Conservation (phyloP, 2,888 invertebrate species). For the Agonopterix heracliana region DNA sequence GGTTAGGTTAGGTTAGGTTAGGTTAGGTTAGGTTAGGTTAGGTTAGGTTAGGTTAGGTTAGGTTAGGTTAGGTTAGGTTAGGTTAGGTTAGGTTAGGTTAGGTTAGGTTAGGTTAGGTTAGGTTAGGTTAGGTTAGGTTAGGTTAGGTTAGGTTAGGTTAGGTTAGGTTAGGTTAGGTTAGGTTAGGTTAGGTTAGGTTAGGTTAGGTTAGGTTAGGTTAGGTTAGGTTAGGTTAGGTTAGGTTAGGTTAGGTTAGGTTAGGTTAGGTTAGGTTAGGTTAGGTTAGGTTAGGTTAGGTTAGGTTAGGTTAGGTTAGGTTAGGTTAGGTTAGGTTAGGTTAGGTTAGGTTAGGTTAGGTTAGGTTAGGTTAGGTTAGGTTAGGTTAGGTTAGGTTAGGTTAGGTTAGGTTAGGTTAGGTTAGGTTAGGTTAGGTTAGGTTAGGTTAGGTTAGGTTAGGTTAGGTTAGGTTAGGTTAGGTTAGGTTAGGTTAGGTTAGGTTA, state of each 20-base stretch:
- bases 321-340: conserved; percentile 16
- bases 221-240: conserved; percentile 12
- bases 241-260: conserved; percentile 11
- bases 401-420: conserved; percentile 17
- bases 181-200: conserved; percentile 11
- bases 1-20: conserved; percentile 11
- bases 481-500: too few relatives aligned
- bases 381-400: conserved; percentile 15
- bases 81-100: conserved; percentile 10
- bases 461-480: too few relatives aligned
- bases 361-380: conserved; percentile 15
- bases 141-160: conserved; percentile 8
- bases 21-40: conserved; percentile 10
- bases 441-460: too few relatives aligned
- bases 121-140: conserved; percentile 8
- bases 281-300: conserved; percentile 11
- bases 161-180: conserved; percentile 11
- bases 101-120: conserved; percentile 8
- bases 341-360: conserved; percentile 15
- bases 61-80: conserved; percentile 10
- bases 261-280: conserved; percentile 11
- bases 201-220: conserved; percentile 11
- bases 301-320: conserved; percentile 8
- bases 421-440: too few relatives aligned
- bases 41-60: conserved; percentile 9